These are phyloP conservation scores for Sinella curviseta DNA, from an alignment of 1,140 invertebrate genomes.

Conservation along the genomic window DNA sequence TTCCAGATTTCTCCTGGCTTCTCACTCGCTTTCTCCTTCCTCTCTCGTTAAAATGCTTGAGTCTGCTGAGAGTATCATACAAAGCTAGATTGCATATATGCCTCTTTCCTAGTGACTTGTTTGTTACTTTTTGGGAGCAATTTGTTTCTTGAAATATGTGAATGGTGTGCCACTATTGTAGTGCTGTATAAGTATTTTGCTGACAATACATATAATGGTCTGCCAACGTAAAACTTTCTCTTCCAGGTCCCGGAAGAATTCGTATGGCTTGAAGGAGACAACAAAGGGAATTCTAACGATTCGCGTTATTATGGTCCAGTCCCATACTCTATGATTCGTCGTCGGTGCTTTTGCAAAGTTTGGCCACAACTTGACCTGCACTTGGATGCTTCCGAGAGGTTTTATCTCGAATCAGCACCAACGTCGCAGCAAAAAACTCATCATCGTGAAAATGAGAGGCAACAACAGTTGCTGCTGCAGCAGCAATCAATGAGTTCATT, in stretches of 20 bases:
- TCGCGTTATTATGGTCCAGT: conserved; percentile 83
- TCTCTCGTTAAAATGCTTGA: not conserved
- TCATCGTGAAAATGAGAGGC: not conserved
- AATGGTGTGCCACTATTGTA: not conserved
- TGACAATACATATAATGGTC: not conserved
- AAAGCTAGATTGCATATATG: too few relatives aligned
- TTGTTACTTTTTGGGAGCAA: not conserved
- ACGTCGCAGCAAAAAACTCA: not conserved
- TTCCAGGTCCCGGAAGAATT: conserved; percentile 72
- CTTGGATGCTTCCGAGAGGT: not conserved
- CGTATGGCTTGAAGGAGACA: conserved; percentile 93
- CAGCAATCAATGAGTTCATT: not conserved
- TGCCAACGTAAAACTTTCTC: not conserved
- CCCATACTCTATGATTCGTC: conserved; percentile 74
- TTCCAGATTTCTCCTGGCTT: too few relatives aligned
- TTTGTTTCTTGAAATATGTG: not conserved
- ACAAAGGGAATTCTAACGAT: conserved; percentile 79
- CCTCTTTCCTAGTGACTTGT: too few relatives aligned
- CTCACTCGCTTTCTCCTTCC: not conserved
- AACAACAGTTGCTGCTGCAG: not conserved
- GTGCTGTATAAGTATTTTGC: not conserved
- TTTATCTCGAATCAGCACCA: not conserved
- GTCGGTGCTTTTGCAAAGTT: conserved; percentile 61
- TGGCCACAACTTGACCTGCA: not conserved
- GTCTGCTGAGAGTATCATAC: too few relatives aligned